Evolutionary conservation across 2,113 vertebrate genomes (phyloP).

Genomic region (Otis tarda): DNA sequence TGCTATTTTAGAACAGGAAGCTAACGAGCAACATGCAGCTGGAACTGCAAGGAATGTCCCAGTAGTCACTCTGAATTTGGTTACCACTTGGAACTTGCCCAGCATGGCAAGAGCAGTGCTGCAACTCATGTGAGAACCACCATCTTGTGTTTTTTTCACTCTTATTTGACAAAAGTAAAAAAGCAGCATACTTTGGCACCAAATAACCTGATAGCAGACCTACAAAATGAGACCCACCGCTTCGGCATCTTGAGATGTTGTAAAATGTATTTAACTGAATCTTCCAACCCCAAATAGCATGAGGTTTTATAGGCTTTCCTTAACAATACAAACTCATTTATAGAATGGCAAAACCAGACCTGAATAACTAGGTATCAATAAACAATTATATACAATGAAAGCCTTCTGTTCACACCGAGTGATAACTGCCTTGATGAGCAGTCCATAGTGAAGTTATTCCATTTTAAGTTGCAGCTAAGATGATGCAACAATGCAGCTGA

Average conservation of each 20-base stretch:
- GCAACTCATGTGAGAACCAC: background rate
- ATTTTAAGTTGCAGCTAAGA: background rate
- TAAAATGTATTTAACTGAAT: background rate
- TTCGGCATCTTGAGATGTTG: background rate
- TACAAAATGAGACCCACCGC: background rate
- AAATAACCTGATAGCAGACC: background rate
- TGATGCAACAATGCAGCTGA: background rate
- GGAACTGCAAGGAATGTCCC: background rate
- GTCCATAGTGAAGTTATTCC: background rate
- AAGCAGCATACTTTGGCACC: background rate
- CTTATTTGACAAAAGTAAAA: background rate
- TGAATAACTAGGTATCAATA: background rate
- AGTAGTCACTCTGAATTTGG: background rate
- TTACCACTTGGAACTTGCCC: background rate
- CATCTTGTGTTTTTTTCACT: background rate
- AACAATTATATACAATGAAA: background rate
- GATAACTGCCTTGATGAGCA: background rate
- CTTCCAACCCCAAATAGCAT: background rate
- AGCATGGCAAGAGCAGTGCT: background rate
- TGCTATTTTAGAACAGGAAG: slow-evolving; percentile 5
- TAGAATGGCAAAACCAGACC: background rate
- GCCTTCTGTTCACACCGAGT: background rate
- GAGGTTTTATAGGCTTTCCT: background rate
- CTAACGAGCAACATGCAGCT: background rate
- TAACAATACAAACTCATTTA: background rate